Evolutionary conservation across 2,113 vertebrate genomes (phyloP), one percentile per base, ranked within the genome.

Genomic region (Cheilinus undulatus): DNA sequence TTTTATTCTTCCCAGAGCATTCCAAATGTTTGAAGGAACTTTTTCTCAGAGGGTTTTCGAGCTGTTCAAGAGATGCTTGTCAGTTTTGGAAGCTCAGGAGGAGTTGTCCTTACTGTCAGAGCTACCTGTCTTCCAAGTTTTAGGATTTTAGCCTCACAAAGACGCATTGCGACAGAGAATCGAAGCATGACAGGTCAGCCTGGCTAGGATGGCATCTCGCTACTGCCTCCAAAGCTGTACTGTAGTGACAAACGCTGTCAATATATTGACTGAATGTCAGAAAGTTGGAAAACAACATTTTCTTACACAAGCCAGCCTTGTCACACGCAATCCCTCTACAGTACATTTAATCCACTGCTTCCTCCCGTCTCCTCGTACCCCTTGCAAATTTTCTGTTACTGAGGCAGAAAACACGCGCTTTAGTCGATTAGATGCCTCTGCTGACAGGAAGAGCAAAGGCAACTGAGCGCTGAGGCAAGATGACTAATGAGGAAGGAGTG

Each of bases 261-360:
- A 94, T 93, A 93, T 92, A 93, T 94, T 88, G 92, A 91, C 79
- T 80, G 72, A 27, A 49, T 85, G 91, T 93, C 92, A 92, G 77
- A 93, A 93, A 91, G 84, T 93, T 87, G 82, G 76, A 87, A 92
- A 92, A 91, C 86, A 86, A 74, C 74, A 73, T 86, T 85, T 83
- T 87, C 83, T 75, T 51, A 83, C 83, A 89, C 75, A 86, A 76
- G 67, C 81, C 67, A 59, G 78, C 65, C 73, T 78, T 84, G 83
- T 88, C 80, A 66, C 75, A 71, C 48, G 34, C 78, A 53, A 70
- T 76, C 77, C 68, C 66, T 32, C 45, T 51, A 48, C 69, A 66
- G 73, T 57, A 69, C 77, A 77, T 84, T 85, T 84, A 79, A 84
- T 81, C 61, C 74, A 24, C 60, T 7, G 38, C 53, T 49, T 67